Base-by-base conservation (phyloP, 2,797 vertebrate species). In the Lateolabrax maculatus region DNA sequence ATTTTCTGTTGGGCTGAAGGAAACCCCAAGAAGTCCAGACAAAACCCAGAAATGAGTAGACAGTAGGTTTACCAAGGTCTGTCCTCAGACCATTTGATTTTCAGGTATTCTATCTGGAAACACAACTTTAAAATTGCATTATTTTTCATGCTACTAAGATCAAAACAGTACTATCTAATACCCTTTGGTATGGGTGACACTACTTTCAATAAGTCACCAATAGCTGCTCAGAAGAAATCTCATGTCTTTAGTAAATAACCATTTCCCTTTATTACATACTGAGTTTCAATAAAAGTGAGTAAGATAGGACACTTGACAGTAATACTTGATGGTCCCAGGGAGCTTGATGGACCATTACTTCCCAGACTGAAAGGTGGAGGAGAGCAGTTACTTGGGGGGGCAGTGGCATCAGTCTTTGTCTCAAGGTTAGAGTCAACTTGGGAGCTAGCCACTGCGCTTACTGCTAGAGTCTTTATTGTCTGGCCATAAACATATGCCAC, bases 201-300 rank as follows among this genome's bases (percentile, higher is more conserved):
- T 75, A 77, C 71, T 77, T 87, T 77, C 69, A 84, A 63, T 65
- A 83, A 77, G 48, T 84, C 82, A 36, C 58, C 46, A 29, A 89
- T 89, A 92, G 92, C 92, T 93, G 89, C 92, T 92, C 91, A 69
- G 86, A 85, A 84, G 89, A 87, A 80, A 85, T 81, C 36, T 70
- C 34, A 58, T 80, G 46, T 83, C 75, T 80, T 51, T 75, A 36
- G 66, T 84, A 72, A 89, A 81, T 83, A 9, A 75, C 65, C 6
- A 41, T 85, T 89, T 81, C 81, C 73, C 74, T 89, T 91, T 85
- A 77, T 85, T 87, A 82, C 79, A 83, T 63, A 71, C 46, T 73
- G 37, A 56, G 49, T 84, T 77, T 79, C 34, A 76, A 77, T 48
- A 75, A 68, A 56, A 82, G 44, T 75, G 63, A 73, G 61, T 79